Conservation (phyloP, 1,140 invertebrate genomes). For the Euwallacea similis region DNA sequence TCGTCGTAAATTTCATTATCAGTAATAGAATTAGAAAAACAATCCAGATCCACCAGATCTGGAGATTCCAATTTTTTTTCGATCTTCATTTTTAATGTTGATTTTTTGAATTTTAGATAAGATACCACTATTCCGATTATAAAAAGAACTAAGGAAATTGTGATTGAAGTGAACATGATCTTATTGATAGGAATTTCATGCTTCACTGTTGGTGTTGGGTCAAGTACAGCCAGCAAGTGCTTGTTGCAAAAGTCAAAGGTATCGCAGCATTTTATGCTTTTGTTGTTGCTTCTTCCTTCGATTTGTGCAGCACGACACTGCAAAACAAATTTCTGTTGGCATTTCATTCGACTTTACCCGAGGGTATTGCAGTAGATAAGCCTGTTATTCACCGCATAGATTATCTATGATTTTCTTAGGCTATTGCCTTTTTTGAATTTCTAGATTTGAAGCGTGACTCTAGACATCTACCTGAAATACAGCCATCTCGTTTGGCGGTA, state of each 20-base stretch:
- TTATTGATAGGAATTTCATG: constrained; percentile 61
- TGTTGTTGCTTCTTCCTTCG: constrained; percentile 58
- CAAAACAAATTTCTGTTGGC: background rate
- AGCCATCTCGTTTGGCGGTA: constrained; percentile 78
- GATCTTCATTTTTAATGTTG: too few species aligned
- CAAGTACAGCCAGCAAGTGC: constrained; percentile 63
- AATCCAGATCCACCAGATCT: too few species aligned
- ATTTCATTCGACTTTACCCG: too few species aligned
- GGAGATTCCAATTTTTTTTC: too few species aligned
- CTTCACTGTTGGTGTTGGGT: constrained; percentile 54
- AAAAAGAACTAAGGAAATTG: constrained; percentile 63
- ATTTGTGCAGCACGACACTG: background rate
- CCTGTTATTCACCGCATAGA: too few species aligned
- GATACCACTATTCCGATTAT: constrained; percentile 60
- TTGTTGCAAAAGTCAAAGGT: constrained; percentile 78
- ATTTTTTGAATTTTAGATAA: constrained; percentile 8
- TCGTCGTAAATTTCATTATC: too few species aligned
- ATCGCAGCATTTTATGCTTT: constrained; percentile 84
- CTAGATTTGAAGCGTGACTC: too few species aligned
- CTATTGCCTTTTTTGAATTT: too few species aligned
- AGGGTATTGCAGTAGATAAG: too few species aligned
- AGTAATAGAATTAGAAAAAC: too few species aligned
- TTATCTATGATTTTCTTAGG: too few species aligned
- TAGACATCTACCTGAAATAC: constrained; percentile 64
- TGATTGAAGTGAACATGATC: constrained; percentile 64